phyloP scores from a whole-genome alignment of 1,140 invertebrate genomes.

The Daktulosphaira vitifoliae region DNA sequence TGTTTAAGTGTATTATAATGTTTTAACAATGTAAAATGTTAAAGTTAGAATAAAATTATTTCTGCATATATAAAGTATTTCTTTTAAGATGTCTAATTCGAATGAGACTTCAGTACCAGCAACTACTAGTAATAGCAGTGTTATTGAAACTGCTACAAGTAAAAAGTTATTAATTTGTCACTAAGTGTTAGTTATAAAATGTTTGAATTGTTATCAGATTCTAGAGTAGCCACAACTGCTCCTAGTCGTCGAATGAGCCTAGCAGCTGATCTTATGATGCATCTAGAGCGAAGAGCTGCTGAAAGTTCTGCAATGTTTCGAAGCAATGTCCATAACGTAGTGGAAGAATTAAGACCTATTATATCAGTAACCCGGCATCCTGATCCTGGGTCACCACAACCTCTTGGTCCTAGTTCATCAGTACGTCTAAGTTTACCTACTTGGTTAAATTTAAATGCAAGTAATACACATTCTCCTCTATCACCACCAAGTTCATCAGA shows the following conservation, averaged over 20 bases:
- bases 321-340: conserved; percentile 48
- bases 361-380: conserved; percentile 43
- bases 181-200: neutral
- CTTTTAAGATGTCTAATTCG: neutral
- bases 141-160: neutral
- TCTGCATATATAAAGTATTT: too few species aligned
- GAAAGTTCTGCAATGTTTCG: conserved; percentile 46
- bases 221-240: neutral
- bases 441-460: conserved; percentile 9
- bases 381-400: conserved; percentile 20
- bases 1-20: too few species aligned
- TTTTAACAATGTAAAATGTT: too few species aligned
- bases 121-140: neutral
- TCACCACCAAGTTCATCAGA: conserved; percentile 40
- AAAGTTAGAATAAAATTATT: too few species aligned
- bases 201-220: conserved; percentile 7
- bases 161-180: neutral
- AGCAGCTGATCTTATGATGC: conserved; percentile 20
- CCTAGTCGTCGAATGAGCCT: conserved; percentile 25
- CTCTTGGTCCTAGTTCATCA: conserved; percentile 1
- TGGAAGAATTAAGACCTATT: conserved; percentile 48
- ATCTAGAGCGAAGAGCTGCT: conserved; percentile 42
- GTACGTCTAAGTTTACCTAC: conserved; percentile 21
- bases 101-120: neutral
- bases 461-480: conserved; percentile 6